These are phyloP conservation scores for Brienomyrus longianalis DNA, from an alignment of 2,113 vertebrate species.

Conservation along the genomic window DNA sequence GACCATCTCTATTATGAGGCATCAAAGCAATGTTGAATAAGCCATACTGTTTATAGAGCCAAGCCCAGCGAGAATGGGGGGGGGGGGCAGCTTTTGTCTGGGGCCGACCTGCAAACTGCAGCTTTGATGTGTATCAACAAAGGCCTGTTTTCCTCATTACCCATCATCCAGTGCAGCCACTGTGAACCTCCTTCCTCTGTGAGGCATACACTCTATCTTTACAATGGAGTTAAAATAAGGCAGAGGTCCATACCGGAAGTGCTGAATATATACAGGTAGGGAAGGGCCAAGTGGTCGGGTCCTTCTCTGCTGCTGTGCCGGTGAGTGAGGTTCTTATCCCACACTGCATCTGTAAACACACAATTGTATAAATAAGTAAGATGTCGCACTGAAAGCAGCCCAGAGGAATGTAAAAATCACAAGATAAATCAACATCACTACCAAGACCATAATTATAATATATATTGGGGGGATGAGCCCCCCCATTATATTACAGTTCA, in stretches of 20 bases:
- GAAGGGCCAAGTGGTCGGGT: neutral
- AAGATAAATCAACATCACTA: neutral
- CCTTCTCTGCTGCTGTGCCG: neutral
- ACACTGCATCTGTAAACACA: neutral
- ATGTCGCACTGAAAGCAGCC: neutral
- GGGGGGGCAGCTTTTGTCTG: neutral
- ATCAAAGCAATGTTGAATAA: slow-evolving; percentile 28
- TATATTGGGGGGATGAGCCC: neutral
- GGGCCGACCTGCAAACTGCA: neutral
- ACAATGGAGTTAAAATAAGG: neutral
- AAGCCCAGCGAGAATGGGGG: neutral
- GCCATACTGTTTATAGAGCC: slow-evolving; percentile 28
- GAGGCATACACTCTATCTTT: neutral
- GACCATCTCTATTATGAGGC: slow-evolving; percentile 38
- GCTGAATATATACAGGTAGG: neutral
- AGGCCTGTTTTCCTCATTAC: slow-evolving; percentile 1
- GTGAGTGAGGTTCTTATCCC: neutral
- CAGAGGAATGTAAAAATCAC: neutral
- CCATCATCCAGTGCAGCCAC: neutral
- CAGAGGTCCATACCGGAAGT: neutral
- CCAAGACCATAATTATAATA: neutral
- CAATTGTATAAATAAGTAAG: neutral
- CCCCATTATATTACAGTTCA: neutral
- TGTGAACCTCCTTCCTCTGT: neutral
- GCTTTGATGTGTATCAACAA: neutral